phyloP scores from a whole-genome alignment of 2,113 vertebrate genomes.

The Sebastes schlegelii region DNA sequence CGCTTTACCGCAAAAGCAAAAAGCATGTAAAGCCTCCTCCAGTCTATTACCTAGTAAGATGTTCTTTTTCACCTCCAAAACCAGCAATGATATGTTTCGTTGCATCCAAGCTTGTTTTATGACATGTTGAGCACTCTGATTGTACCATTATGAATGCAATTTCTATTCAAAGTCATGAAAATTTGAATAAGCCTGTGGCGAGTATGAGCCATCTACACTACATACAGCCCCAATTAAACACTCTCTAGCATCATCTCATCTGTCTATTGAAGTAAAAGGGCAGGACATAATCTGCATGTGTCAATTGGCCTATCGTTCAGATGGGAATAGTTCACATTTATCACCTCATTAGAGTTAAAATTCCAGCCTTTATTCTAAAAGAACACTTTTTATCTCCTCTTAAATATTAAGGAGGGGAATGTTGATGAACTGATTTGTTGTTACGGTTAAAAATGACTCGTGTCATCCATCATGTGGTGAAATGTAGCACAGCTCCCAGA shows the following conservation, averaged over 20 bases:
- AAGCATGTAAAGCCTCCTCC: not conserved
- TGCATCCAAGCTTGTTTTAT: constrained; percentile 45
- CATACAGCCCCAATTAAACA: constrained; percentile 35
- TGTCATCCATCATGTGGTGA: constrained; percentile 76
- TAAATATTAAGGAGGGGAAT: constrained; percentile 38
- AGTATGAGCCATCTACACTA: not conserved
- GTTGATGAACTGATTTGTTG: constrained; percentile 65
- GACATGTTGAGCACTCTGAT: constrained; percentile 35
- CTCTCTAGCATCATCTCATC: constrained; percentile 36
- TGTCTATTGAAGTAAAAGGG: constrained; percentile 13
- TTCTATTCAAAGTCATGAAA: constrained; percentile 62
- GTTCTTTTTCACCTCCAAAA: constrained; percentile 26
- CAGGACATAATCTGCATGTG: constrained; percentile 49
- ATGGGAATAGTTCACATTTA: constrained; percentile 26
- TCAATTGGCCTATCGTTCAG: constrained; percentile 31
- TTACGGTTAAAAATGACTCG: constrained; percentile 65
- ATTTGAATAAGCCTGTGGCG: constrained; percentile 41
- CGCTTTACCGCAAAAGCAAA: not conserved
- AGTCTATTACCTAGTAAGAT: not conserved
- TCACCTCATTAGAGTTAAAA: constrained; percentile 50
- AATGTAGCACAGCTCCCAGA: constrained; percentile 74
- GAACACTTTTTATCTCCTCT: constrained; percentile 42
- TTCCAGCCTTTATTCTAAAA: constrained; percentile 30
- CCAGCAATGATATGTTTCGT: constrained; percentile 17
- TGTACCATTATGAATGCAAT: constrained; percentile 29